Base-by-base conservation (phyloP, 53 echinoderm and acorn worm species). In the Crossaster papposus region DNA sequence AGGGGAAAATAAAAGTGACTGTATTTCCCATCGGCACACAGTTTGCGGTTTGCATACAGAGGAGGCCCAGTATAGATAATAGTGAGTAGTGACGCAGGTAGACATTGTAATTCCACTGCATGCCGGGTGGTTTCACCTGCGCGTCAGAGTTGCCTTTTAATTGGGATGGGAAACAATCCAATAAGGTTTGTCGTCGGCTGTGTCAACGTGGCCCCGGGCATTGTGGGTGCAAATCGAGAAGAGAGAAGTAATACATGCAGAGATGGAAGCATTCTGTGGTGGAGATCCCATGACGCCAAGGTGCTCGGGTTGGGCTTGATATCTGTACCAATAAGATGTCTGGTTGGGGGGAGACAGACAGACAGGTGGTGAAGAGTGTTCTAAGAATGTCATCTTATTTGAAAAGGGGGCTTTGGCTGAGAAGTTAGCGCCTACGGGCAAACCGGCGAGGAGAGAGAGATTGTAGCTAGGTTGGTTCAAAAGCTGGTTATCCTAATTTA, bases 91-190 rank as follows among this genome's bases (percentile, higher is more conserved):
- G 75, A 74, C 33, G 18, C 33, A 3, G 34, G 75, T 34, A 30
- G 11, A 58, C 30, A 30, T 30, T 81, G 79, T 79, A 81, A 83
- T 83, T 83, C 30, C 37, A 65, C 83, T 17, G 36, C 38, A 58
- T 11, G 58, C 9, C 14, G n/a, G 50, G 77, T 87, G 76, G 76
- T 65, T 87, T 76, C 87, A 87, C 87, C 87, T 87, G 87, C 75
- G 36, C 72, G n/a, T 35, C 33, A n/a, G 76, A 87, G 87, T 87
- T 87, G 87, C 76, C 17, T 87, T 87, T 87, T 87, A 87, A 87
- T 87, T 87, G 87, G 87, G 75, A 87, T 76, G 87, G 77, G 77
- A 87, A 87, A 87, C 87, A 87, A 87, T 87, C 87, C 87, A 87
- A 87, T 87, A 87, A 87, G 87, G 87, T 76, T 87, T 87, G 87